These are phyloP conservation scores for Tenthredo mesomela DNA, from an alignment of 2,888 invertebrate genomes.

Conservation along the genomic window DNA sequence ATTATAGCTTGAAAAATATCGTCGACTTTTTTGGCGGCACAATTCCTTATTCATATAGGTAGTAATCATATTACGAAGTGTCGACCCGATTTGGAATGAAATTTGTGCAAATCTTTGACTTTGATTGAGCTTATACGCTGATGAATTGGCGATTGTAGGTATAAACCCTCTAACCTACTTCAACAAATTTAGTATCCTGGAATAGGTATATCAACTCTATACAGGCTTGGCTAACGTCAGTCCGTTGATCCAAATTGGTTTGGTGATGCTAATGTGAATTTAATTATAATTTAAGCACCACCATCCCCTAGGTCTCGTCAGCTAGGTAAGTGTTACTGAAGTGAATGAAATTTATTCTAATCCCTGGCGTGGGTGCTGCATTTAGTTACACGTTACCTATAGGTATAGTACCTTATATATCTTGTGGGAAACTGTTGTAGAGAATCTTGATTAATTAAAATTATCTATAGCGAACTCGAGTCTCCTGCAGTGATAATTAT, in stretches of 20 bases:
- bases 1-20: neutral
- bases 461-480: neutral
- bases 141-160: neutral
- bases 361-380: conserved; percentile 23
- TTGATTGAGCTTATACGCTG: neutral
- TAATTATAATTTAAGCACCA: conserved; percentile 46
- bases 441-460: conserved; percentile 9
- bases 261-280: conserved; percentile 36
- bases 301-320: conserved; percentile 29
- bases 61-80: neutral
- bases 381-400: neutral
- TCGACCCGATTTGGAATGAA: neutral
- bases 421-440: neutral
- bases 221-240: neutral
- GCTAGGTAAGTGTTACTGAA: conserved; percentile 34
- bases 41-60: neutral
- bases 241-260: conserved; percentile 43
- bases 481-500: neutral
- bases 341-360: conserved; percentile 48
- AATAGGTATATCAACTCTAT: neutral
- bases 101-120: neutral
- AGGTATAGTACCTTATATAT: neutral
- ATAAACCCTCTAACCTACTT: neutral
- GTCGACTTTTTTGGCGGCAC: neutral
- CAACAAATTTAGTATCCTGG: neutral